Conservation (phyloP, 2,113 vertebrate species). For the Psilopsiagon aymara region DNA sequence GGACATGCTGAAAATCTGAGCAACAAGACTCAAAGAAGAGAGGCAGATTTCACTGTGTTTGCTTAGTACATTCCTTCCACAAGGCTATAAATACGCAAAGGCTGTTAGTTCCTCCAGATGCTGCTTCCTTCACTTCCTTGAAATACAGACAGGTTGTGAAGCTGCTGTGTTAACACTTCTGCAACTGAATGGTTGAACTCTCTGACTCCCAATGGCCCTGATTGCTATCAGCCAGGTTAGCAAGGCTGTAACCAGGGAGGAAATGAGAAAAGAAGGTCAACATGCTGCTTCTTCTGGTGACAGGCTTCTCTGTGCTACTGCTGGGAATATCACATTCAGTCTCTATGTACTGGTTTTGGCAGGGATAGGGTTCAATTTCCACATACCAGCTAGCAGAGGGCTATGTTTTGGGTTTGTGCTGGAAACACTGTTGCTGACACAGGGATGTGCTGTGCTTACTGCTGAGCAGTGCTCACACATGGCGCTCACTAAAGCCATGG, state of each 20-base stretch:
- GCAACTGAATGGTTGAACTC: neutral
- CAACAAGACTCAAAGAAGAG: fast-evolving
- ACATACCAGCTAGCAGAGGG: fast-evolving
- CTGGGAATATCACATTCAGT: neutral
- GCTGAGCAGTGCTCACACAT: neutral
- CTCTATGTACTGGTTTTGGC: neutral
- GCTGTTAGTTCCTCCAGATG: neutral
- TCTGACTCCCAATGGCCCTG: neutral
- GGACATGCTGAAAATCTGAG: neutral
- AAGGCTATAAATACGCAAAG: neutral
- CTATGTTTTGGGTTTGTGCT: neutral
- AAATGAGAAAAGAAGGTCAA: neutral
- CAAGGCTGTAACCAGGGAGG: neutral
- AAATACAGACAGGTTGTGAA: neutral
- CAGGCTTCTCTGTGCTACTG: no score
- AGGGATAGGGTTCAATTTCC: neutral
- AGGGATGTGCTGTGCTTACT: neutral
- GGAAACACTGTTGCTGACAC: neutral
- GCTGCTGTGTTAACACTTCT: neutral
- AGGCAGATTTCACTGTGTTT: neutral
- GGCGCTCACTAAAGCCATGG: neutral
- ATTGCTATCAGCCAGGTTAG: neutral
- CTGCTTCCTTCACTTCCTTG: neutral
- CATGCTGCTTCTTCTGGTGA: neutral
- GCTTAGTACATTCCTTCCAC: neutral